Percentiles rank a stretch among this genome's conserved stretches.
These are phyloP conservation scores for Machimus atricapillus DNA, from an alignment of 2,888 invertebrate genomes.

Conservation along the genomic window DNA sequence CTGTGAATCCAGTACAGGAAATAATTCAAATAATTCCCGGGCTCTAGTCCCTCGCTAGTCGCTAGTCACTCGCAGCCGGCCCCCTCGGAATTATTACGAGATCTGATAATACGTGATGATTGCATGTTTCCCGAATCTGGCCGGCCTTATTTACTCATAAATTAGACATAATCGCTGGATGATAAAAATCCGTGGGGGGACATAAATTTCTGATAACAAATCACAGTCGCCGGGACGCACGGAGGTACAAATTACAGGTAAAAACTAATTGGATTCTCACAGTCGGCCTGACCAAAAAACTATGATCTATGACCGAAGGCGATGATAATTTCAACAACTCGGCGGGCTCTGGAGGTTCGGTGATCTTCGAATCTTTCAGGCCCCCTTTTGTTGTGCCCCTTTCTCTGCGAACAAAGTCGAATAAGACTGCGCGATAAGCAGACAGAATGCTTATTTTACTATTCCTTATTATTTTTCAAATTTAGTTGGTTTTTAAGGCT, in stretches of 20 bases:
- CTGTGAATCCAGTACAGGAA: slow-evolving; percentile 24
- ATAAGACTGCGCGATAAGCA: not conserved
- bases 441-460: not conserved
- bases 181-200: slow-evolving; percentile 38
- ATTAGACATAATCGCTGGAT: slow-evolving; percentile 46
- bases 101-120: slow-evolving; percentile 39
- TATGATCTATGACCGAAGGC: slow-evolving; percentile 17
- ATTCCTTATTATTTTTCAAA: not conserved
- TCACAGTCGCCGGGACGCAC: not conserved
- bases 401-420: not conserved
- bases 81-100: slow-evolving; percentile 15
- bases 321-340: slow-evolving; percentile 20
- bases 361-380: not conserved
- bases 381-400: not conserved
- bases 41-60: not conserved
- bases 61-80: not conserved
- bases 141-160: slow-evolving; percentile 44
- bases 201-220: slow-evolving; percentile 44
- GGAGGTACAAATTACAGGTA: slow-evolving; percentile 33
- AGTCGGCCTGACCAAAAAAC: not conserved
- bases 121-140: not conserved
- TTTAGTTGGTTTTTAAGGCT: not conserved
- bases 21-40: slow-evolving; percentile 36
- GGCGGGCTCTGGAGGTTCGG: not conserved
- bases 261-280: slow-evolving; percentile 36